Conservation (phyloP, 1,140 invertebrate genomes). For the roundworm (Caenorhabditis elegans) region WBcel235 BX284604.4:7824001-7824500, state of each 20-base stretch:
- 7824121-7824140: too few species aligned
- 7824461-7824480: too few species aligned
- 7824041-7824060: slow-evolving; percentile 20
- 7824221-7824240: background rate
- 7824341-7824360: background rate
- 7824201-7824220: slow-evolving; percentile 21
- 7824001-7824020: slow-evolving; percentile 7
- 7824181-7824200: slow-evolving; percentile 14
- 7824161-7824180: background rate
- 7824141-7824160: slow-evolving; percentile 2
- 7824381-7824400: slow-evolving; percentile 7
- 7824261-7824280: background rate
- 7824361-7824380: slow-evolving; percentile 16
- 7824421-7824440: background rate
- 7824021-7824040: background rate
- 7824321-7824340: background rate
- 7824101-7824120: too few species aligned
- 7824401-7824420: background rate
- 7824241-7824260: background rate
- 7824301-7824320: background rate
- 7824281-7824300: too few species aligned
- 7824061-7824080: slow-evolving; percentile 19
- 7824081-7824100: background rate
- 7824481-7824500: background rate
- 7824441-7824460: too few species aligned